Evolutionary conservation across 2,888 invertebrate genomes (phyloP), one percentile per base, ranked within the genome.

Genomic region (Atethmia centrago): DNA sequence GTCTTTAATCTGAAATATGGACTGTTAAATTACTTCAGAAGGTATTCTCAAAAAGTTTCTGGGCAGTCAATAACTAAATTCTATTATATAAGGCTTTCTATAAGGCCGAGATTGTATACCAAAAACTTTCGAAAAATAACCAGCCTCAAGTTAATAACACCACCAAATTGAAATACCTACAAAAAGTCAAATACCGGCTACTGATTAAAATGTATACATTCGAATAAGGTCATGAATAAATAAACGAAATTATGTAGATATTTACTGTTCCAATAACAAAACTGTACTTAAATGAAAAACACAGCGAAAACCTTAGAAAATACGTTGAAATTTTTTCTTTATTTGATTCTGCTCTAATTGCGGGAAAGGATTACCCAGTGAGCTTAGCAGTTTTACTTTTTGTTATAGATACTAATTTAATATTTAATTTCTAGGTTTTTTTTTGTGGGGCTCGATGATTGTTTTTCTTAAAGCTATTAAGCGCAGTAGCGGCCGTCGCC

Each of bases 401-500:
- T 36, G 56, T 71, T 77, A 42, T 47, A 45, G 40, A 63, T 62
- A 74, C 10, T 69, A 79, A 77, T 77, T 64, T 42, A 71, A 70
- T 73, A 49, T 31, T 45, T 28, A 51, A 72, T 45, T 55, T 69
- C 51, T 28, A 42, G 19, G 28, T 31, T 66, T 63, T 63, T n/a
- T 75, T 56, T 31, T 51, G 7, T 69, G 40, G 31, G 16, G 12
- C 12, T 49, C 53, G 31, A 67, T 64, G 25, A 42, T 64, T 75
- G 69, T 78, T 62, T 77, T 82, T 81, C 68, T 78, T 74, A 70
- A 71, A 82, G 79, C 84, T 89, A 87, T 90, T 87, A 88, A 36
- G 91, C 89, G 90, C 91, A 92, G 93, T 93, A 91, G 90, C 88
- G 90, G 89, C 88, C 86, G 87, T 91, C 93, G 88, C 95, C 94